phyloP scores from a whole-genome alignment of 2,113 vertebrate species.

The Mus pahari region DNA sequence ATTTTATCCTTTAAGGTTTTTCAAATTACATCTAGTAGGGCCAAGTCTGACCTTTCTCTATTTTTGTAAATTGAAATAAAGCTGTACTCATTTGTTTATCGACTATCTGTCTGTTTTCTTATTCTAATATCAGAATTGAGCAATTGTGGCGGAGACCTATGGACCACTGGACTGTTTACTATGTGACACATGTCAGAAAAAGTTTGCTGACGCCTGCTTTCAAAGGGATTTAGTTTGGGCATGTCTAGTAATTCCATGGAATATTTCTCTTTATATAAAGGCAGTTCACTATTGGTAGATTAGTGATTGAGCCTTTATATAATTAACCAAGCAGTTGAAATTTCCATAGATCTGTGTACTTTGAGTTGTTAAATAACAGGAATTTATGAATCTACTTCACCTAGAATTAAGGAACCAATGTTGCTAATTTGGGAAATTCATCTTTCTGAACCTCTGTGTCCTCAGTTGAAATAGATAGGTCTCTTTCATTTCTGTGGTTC shows the following conservation, averaged over 20 bases:
- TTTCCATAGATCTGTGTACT: slow-evolving; percentile 29
- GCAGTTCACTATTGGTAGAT: background rate
- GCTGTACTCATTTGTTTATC: background rate
- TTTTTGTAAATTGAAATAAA: slow-evolving; percentile 32
- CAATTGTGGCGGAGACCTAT: background rate
- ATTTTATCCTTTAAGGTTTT: slow-evolving; percentile 36
- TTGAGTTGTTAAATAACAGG: slow-evolving; percentile 38
- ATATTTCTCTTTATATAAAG: slow-evolving; percentile 42
- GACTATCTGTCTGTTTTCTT: background rate
- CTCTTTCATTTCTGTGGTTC: slow-evolving; percentile 29
- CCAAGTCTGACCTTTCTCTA: background rate
- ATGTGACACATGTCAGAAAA: background rate
- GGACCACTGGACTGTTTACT: slow-evolving; percentile 34
- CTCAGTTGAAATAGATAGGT: background rate
- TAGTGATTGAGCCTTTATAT: background rate
- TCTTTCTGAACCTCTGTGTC: slow-evolving; percentile 30
- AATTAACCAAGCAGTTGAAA: slow-evolving; percentile 47
- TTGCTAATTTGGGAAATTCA: slow-evolving; percentile 24
- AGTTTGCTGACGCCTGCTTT: slow-evolving; percentile 15
- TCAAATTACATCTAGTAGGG: background rate
- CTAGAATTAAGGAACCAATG: slow-evolving; percentile 43
- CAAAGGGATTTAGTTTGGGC: slow-evolving; percentile 30
- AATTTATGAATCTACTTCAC: background rate
- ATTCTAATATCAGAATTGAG: background rate
- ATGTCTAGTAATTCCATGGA: background rate